Evolutionary conservation across 1,140 invertebrate genomes (phyloP).

Genomic region (Macrocentrus cingulum): DNA sequence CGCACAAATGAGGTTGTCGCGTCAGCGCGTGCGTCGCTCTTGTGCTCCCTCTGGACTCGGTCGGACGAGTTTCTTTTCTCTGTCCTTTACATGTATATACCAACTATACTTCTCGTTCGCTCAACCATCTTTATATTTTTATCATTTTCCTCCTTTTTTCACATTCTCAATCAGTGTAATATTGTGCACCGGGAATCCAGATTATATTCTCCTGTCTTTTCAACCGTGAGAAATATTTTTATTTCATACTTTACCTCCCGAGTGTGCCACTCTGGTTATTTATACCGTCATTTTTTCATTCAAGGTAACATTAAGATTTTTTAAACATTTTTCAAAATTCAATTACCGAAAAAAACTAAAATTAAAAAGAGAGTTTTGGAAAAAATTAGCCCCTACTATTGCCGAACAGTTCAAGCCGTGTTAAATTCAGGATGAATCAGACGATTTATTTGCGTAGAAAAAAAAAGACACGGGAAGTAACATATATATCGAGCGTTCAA

Average conservation of each 20-base stretch:
- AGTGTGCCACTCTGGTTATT: not conserved
- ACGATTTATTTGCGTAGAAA: too few species aligned
- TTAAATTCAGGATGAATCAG: too few species aligned
- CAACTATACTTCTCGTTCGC: slow-evolving; percentile 8
- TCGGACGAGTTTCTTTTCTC: slow-evolving; percentile 24
- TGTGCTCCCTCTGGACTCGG: slow-evolving; percentile 31
- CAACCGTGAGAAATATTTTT: not conserved
- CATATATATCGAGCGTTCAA: too few species aligned
- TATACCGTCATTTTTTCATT: too few species aligned
- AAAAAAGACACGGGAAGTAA: too few species aligned
- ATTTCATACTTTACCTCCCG: not conserved
- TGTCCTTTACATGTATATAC: slow-evolving; percentile 2
- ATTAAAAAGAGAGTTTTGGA: not conserved
- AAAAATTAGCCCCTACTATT: too few species aligned
- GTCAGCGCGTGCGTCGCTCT: slow-evolving; percentile 48
- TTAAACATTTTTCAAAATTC: too few species aligned
- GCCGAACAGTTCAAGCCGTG: too few species aligned
- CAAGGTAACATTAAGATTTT: too few species aligned
- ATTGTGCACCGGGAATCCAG: slow-evolving; percentile 33
- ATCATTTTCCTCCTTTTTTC: slow-evolving; percentile 5
- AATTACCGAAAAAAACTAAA: not conserved
- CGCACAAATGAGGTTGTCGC: slow-evolving; percentile 58
- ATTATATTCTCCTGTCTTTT: slow-evolving; percentile 4
- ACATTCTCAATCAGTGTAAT: slow-evolving; percentile 33
- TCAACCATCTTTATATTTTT: slow-evolving; percentile 22